Base-by-base conservation (phyloP, 2,113 vertebrate species). In the Gracilinanus agilis region DNA sequence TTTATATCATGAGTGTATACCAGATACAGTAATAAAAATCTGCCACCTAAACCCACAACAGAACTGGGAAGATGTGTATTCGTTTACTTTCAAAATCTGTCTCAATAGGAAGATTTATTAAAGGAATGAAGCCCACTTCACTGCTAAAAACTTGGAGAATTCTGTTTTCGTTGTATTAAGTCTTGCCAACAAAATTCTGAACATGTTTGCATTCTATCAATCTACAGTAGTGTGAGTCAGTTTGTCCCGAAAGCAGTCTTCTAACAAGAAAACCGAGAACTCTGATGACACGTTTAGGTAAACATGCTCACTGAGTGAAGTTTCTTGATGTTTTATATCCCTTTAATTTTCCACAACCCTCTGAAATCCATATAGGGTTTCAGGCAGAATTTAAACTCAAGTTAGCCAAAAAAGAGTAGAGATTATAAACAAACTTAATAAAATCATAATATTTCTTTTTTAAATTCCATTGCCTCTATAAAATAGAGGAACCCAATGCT, bases 231-330 rank as follows among this genome's bases (percentile, higher is more conserved):
- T 92, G 94, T 97, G 98, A 98, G 97, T 98, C 98, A 98, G 91
- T 95, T 92, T 97, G 95, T 98, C 97, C 98, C 97, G 97, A 97
- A 97, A 94, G 90, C 7, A 61, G 98, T 98, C 97, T 98, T 98
- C 96, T 96, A 97, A 97, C 97, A 95, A 98, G 97, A 96, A 98
- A 98, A 97, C 90, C 92, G 94, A 98, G 97, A 98, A 93, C 91
- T 96, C 92, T 97, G 97, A 98, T 58, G 96, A 98, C 98, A 97
- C 97, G 98, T 96, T 98, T 97, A 97, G 96, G 98, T 98, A 98
- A 98, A 98, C 88, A 96, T 61, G 95, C 95, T 98, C 94, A 97
- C 54, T 97, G 95, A 96, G 98, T 98, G 97, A 98, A 98, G 94
- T 98, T 97, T 98, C 96, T 98, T 96, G 96, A 96, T 91, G 92